Percentiles rank a stretch among this genome's conserved stretches.
phyloP scores from a whole-genome alignment of 2,888 invertebrate genomes.

The Sialis fuliginosa region DNA sequence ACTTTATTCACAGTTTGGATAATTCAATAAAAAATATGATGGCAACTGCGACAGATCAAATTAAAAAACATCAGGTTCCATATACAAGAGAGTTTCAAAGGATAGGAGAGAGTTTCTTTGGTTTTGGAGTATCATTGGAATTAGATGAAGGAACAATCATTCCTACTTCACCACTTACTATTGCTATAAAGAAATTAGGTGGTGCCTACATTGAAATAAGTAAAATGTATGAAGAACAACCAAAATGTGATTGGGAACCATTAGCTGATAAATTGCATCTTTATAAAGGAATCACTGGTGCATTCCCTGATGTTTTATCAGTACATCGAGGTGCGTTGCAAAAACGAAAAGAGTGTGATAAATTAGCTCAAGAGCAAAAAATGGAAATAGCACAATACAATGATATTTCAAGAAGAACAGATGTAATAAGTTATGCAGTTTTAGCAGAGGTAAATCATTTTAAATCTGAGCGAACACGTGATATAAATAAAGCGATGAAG shows the following conservation, averaged over 20 bases:
- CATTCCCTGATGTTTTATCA: constrained; percentile 77
- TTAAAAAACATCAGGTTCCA: constrained; percentile 68
- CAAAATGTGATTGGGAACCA: constrained; percentile 78
- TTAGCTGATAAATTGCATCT: constrained; percentile 81
- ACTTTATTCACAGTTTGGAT: constrained; percentile 74
- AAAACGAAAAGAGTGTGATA: constrained; percentile 79
- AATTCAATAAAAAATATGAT: constrained; percentile 70
- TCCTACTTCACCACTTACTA: constrained; percentile 48
- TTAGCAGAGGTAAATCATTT: constrained; percentile 92
- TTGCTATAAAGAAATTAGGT: constrained; percentile 65
- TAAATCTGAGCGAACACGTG: constrained; percentile 67
- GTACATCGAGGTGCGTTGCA: constrained; percentile 81
- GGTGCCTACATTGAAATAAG: constrained; percentile 82
- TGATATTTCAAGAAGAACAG: constrained; percentile 67
- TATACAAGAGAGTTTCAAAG: constrained; percentile 84
- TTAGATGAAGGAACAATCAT: constrained; percentile 52
- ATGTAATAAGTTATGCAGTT: constrained; percentile 81
- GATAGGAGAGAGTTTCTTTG: constrained; percentile 72
- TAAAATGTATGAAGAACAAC: constrained; percentile 76
- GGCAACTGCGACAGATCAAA: constrained; percentile 64
- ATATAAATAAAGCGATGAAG: constrained; percentile 74
- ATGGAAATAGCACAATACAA: constrained; percentile 65
- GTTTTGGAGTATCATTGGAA: constrained; percentile 67
- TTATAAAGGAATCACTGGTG: constrained; percentile 81
- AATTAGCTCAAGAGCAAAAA: constrained; percentile 60